Conservation (phyloP, 1,140 invertebrate genomes). For the Panonychus citri region DNA sequence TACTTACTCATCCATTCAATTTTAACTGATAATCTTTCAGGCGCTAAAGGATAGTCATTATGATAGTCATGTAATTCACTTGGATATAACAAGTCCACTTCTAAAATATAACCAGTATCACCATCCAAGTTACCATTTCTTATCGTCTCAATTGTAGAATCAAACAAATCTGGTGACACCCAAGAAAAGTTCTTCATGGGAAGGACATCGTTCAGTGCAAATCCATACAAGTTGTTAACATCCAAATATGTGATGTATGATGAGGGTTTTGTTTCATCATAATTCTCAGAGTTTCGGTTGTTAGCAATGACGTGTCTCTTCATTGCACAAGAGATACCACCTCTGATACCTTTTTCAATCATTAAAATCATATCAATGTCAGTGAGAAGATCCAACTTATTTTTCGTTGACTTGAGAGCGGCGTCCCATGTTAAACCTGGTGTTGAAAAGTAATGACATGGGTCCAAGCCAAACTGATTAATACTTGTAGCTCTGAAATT, state of each 20-base stretch:
- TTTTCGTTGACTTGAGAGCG: not conserved
- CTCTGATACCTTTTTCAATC: constrained; percentile 16
- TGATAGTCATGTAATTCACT: constrained; percentile 17
- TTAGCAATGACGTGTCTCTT: not conserved
- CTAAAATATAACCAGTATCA: constrained; percentile 14
- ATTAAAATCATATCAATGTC: constrained; percentile 16
- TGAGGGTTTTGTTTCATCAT: constrained; percentile 11
- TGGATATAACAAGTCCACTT: constrained; percentile 16
- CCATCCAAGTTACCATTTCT: not conserved
- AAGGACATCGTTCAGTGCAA: constrained; percentile 8
- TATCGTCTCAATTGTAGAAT: not conserved
- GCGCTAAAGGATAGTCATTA: constrained; percentile 22
- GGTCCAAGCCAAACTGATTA: not conserved
- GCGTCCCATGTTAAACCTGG: not conserved
- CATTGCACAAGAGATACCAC: not conserved
- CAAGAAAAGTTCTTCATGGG: constrained; percentile 10
- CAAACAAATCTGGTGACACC: not conserved
- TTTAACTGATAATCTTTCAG: constrained; percentile 14
- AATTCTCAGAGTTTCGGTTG: constrained; percentile 13
- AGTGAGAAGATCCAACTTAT: constrained; percentile 12
- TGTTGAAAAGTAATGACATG: not conserved
- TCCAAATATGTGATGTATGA: constrained; percentile 16
- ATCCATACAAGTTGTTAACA: constrained; percentile 16
- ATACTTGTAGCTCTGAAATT: not conserved
- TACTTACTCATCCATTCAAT: constrained; percentile 1